Evolutionary conservation across 2,888 invertebrate species (phyloP).

Genomic region (Xanthia togata): DNA sequence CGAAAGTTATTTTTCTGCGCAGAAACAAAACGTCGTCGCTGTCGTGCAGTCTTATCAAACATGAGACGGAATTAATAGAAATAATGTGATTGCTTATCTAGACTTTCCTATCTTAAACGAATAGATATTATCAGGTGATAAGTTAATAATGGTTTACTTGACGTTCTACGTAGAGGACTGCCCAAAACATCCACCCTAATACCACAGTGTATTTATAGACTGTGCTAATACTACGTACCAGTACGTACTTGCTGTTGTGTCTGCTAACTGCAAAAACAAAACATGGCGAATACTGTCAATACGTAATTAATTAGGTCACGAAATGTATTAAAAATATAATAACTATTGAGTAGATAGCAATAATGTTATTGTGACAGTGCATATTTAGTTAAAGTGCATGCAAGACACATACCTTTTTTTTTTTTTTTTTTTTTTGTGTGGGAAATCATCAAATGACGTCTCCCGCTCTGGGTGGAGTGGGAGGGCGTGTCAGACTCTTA

Average conservation of each 20-base stretch:
- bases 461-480: too few relatives aligned
- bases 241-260: background rate
- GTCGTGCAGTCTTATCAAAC: background rate
- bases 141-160: background rate
- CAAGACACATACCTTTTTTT: background rate
- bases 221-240: background rate
- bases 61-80: background rate
- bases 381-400: background rate
- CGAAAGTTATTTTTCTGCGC: background rate
- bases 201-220: too few relatives aligned
- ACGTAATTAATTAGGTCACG: background rate
- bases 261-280: background rate
- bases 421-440: too few relatives aligned
- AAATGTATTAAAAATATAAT: background rate
- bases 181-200: too few relatives aligned
- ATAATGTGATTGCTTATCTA: slow-evolving; percentile 5
- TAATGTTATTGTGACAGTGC: background rate
- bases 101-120: background rate
- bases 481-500: too few relatives aligned
- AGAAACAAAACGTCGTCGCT: too few relatives aligned
- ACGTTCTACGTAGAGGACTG: background rate
- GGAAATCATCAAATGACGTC: too few relatives aligned
- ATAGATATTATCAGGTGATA: background rate
- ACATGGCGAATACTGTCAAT: background rate
- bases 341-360: background rate